Evolutionary conservation across 2,888 invertebrate genomes (phyloP).

Genomic region (Teleogryllus oceanicus): DNA sequence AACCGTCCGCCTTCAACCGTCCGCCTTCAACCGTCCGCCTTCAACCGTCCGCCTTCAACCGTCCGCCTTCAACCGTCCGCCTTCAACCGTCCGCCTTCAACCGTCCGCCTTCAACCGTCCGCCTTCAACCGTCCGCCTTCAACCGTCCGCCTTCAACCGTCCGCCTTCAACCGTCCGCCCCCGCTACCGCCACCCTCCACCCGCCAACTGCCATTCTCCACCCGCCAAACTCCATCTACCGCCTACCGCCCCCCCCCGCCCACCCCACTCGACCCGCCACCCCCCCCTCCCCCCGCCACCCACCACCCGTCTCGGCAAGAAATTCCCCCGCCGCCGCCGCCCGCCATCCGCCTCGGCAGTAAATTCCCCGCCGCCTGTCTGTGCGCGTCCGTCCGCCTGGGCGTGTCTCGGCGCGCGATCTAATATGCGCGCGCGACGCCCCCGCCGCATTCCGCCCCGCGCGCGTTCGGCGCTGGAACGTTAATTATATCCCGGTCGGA

Average conservation of each 20-base stretch:
- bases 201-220: no score
- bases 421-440: not conserved
- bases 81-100: not conserved
- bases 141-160: not conserved
- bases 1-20: no score
- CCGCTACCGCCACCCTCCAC: not conserved
- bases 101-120: not conserved
- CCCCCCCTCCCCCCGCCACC: not conserved
- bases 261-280: no score
- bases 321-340: no score
- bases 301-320: no score
- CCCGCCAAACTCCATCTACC: no score
- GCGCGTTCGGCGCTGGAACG: not conserved
- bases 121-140: not conserved
- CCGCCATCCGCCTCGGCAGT: no score
- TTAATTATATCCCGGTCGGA: not conserved
- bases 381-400: not conserved
- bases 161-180: not conserved
- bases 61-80: not conserved
- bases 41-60: no score
- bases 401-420: not conserved
- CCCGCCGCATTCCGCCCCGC: not conserved
- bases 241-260: no score
- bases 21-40: no score
- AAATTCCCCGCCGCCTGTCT: no score